A percentile compares a stretch with the other conserved stretches of the same genome.
These are phyloP conservation scores for Tinamus guttatus DNA, from an alignment of 2,113 vertebrate species.

Conservation along the genomic window DNA sequence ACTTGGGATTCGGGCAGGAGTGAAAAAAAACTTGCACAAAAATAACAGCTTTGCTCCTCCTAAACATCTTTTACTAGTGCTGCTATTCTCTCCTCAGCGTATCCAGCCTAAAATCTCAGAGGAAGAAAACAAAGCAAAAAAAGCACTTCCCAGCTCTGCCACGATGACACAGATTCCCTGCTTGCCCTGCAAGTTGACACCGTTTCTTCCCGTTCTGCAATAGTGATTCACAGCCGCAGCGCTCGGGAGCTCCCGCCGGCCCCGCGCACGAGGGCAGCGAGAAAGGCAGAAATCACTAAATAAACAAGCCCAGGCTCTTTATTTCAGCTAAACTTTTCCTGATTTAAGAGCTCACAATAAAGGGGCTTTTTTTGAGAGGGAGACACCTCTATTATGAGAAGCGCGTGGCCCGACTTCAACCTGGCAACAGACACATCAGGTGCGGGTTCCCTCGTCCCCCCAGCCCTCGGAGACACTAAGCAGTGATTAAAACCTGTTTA, in stretches of 20 bases:
- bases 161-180: fast-evolving
- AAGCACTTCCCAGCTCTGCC: not conserved
- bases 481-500: not conserved
- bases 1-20: not conserved
- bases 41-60: not conserved
- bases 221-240: fast-evolving
- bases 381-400: not conserved
- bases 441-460: not conserved
- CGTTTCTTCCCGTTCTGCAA: fast-evolving
- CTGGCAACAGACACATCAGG: not conserved
- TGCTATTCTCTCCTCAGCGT: not conserved
- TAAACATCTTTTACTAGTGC: too few relatives aligned
- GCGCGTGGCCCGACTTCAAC: fast-evolving
- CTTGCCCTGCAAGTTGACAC: not conserved
- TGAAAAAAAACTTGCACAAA: too few relatives aligned
- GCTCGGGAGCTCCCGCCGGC: not conserved
- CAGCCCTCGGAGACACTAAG: not conserved
- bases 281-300: not conserved
- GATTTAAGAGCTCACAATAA: not conserved
- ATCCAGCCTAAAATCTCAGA: too few relatives aligned
- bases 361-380: not conserved
- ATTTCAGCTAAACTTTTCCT: not conserved
- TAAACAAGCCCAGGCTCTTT: not conserved
- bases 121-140: not conserved
- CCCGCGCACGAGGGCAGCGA: not conserved